These are phyloP conservation scores for Caradrina clavipalpis DNA, from an alignment of 2,888 invertebrate species.

Conservation along the genomic window DNA sequence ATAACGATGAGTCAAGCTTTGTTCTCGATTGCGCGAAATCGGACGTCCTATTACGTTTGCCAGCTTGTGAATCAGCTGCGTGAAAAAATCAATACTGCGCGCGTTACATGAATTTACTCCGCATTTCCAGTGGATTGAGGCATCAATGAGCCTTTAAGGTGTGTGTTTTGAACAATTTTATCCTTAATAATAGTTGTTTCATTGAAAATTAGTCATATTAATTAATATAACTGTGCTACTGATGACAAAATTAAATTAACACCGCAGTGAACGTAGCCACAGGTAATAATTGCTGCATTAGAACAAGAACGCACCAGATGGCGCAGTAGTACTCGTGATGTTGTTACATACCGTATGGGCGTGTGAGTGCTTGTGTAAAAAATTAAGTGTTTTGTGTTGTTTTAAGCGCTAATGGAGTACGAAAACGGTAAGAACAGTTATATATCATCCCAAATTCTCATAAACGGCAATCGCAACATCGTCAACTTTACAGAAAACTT, in stretches of 20 bases:
- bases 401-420: constrained; percentile 82
- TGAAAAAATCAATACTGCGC: constrained; percentile 85
- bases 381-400: constrained; percentile 88
- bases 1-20: constrained; percentile 83
- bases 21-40: constrained; percentile 79
- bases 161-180: constrained; percentile 31
- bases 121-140: constrained; percentile 40
- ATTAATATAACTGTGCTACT: constrained; percentile 66
- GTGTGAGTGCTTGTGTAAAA: constrained; percentile 90
- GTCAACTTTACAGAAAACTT: constrained; percentile 78
- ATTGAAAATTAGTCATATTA: constrained; percentile 62
- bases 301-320: constrained; percentile 81
- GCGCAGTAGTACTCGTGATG: constrained; percentile 89
- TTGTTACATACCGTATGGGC: constrained; percentile 89
- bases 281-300: constrained; percentile 76
- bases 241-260: constrained; percentile 80
- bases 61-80: constrained; percentile 84
- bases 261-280: constrained; percentile 79
- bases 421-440: constrained; percentile 84
- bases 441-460: constrained; percentile 66
- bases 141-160: constrained; percentile 31
- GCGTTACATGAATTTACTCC: constrained; percentile 63
- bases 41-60: constrained; percentile 58
- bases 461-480: constrained; percentile 67
- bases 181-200: constrained; percentile 56